Evolutionary conservation across 2,113 vertebrate species (phyloP).

Genomic region (Empidonax traillii): DNA sequence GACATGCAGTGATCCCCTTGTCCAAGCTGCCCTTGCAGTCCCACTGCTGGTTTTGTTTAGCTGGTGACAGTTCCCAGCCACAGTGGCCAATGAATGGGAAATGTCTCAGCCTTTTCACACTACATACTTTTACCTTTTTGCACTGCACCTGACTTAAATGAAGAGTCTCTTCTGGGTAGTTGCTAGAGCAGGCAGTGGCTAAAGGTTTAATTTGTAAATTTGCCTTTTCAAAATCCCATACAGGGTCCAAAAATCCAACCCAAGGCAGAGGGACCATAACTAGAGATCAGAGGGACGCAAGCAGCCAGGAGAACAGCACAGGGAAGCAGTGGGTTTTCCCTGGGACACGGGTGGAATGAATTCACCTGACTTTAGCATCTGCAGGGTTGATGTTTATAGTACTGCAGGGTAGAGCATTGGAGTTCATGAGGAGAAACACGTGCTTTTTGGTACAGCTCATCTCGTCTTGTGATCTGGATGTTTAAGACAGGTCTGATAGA

Average conservation of each 20-base stretch:
- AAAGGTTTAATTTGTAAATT: not conserved
- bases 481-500: not conserved
- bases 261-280: not conserved
- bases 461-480: not conserved
- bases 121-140: not conserved
- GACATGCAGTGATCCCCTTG: not conserved
- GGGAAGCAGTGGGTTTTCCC: not conserved
- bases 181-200: not conserved
- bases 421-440: not conserved
- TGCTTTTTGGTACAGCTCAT: not conserved
- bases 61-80: not conserved
- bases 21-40: not conserved
- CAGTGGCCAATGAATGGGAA: not conserved
- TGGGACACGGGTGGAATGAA: not conserved
- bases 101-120: not conserved
- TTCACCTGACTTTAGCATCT: not conserved
- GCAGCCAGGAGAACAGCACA: not conserved
- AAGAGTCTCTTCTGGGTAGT: not conserved
- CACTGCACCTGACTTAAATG: not conserved
- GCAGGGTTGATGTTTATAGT: not conserved
- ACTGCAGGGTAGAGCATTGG: not conserved
- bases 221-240: not conserved
- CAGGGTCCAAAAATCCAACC: not conserved
- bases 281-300: not conserved
- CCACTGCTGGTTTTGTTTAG: not conserved